A percentile compares a stretch with the other conserved stretches of the same genome.
Evolutionary conservation across 2,113 vertebrate species (phyloP).

Genomic region (Climacteris rufus): DNA sequence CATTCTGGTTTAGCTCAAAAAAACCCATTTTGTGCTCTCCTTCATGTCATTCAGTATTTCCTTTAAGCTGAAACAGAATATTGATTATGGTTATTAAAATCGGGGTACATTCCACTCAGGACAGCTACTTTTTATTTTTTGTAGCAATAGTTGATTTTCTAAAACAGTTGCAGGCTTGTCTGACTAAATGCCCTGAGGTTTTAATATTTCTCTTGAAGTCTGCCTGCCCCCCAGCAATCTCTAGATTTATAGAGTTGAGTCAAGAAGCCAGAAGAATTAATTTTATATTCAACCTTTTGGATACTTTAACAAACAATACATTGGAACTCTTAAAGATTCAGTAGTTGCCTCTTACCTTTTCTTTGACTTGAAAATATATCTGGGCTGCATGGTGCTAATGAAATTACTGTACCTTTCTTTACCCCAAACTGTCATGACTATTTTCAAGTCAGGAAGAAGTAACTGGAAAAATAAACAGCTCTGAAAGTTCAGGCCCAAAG

Average conservation of each 20-base stretch:
- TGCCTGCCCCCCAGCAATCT: rapidly evolving
- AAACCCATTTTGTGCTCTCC: not conserved
- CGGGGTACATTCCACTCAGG: not conserved
- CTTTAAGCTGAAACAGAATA: conserved; percentile 2
- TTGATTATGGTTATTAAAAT: conserved; percentile 34
- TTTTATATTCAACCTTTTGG: not conserved
- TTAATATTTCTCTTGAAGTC: conserved; percentile 38
- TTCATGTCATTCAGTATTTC: not conserved
- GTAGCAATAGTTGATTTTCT: conserved; percentile 5
- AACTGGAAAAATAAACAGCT: conserved; percentile 1
- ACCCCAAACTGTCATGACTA: not conserved
- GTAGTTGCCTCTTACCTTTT: not conserved
- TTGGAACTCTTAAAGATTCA: not conserved
- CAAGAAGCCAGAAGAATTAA: not conserved
- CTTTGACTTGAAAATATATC: not conserved
- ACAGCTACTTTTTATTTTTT: not conserved
- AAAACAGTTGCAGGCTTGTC: conserved; percentile 8
- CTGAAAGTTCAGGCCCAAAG: not conserved
- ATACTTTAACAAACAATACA: not conserved
- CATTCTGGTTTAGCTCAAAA: not conserved
- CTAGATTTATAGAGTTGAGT: not conserved
- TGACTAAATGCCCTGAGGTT: conserved; percentile 9
- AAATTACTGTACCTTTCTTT: not conserved
- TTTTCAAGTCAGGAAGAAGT: not conserved
- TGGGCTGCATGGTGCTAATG: not conserved